Conservation (phyloP, 2,113 vertebrate genomes). For the Tyrannus savana region DNA sequence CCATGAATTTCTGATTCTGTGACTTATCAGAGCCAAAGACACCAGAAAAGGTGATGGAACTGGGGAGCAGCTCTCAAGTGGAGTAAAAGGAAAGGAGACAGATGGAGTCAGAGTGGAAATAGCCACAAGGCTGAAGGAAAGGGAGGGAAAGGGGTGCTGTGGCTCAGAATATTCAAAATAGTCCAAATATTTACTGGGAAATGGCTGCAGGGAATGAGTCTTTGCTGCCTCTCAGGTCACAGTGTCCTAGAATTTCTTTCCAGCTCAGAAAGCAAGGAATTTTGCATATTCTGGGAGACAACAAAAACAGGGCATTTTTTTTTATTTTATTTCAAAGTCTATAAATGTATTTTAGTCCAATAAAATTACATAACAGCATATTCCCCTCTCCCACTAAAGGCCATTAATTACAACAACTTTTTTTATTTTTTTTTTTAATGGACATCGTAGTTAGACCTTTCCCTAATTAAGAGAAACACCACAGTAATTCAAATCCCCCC, state of each 20-base stretch:
- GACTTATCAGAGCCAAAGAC: not conserved
- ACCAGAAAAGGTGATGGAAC: not conserved
- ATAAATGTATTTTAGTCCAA: not conserved
- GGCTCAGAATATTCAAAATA: not conserved
- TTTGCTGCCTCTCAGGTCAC: not conserved
- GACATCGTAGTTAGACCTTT: not conserved
- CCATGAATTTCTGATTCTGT: not conserved
- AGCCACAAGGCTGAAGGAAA: not conserved
- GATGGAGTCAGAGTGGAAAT: not conserved
- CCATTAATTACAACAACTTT: not conserved
- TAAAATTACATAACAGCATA: not conserved
- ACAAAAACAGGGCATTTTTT: not conserved
- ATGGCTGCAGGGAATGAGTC: not conserved
- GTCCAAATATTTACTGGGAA: not conserved
- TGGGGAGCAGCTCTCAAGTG: not conserved
- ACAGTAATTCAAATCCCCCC: not conserved
- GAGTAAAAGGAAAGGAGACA: not conserved
- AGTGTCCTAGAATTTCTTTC: not conserved
- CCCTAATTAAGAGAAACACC: not conserved
- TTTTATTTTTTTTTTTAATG: not conserved
- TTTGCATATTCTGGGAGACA: slow-evolving; percentile 13
- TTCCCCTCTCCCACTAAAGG: not conserved
- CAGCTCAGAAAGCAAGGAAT: not conserved
- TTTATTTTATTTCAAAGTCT: not conserved
- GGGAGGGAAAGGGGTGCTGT: not conserved